These are phyloP conservation scores for Nineta flava DNA, from an alignment of 2,888 invertebrate species.

Conservation along the genomic window DNA sequence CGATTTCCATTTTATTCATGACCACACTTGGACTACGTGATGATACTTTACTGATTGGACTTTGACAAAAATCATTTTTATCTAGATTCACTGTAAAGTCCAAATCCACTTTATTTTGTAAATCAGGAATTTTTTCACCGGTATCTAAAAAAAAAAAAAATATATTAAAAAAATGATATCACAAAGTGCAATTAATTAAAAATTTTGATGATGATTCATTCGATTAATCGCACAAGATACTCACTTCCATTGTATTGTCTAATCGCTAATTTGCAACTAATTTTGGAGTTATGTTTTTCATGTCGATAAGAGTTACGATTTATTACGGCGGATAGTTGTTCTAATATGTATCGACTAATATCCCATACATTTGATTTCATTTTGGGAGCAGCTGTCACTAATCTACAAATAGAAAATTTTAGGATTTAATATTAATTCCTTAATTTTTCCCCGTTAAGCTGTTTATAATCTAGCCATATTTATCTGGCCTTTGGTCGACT, in stretches of 20 bases:
- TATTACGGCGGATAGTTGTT: constrained; percentile 35
- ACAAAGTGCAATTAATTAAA: too few relatives aligned
- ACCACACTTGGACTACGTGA: constrained; percentile 25
- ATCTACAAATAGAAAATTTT: constrained; percentile 31
- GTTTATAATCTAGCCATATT: too few relatives aligned
- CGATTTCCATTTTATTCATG: constrained; percentile 22
- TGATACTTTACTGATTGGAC: constrained; percentile 16
- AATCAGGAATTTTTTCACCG: constrained; percentile 21
- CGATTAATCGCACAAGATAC: constrained; percentile 13
- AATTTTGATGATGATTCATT: too few relatives aligned
- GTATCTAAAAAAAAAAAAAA: constrained; percentile 27
- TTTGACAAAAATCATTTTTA: constrained; percentile 21
- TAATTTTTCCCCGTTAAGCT: too few relatives aligned
- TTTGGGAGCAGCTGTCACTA: constrained; percentile 52
- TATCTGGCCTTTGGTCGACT: too few relatives aligned
- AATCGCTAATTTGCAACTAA: constrained; percentile 47
- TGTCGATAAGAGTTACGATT: constrained; percentile 31
- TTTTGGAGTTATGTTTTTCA: constrained; percentile 32
- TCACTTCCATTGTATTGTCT: constrained; percentile 42
- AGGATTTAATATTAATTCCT: background rate
- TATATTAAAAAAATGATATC: constrained; percentile 16
- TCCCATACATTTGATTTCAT: constrained; percentile 44
- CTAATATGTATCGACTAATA: constrained; percentile 41
- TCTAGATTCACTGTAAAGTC: constrained; percentile 43
- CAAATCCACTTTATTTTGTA: constrained; percentile 39